phyloP scores from a whole-genome alignment of 1,140 invertebrate species.

The Fopius arisanus region DNA sequence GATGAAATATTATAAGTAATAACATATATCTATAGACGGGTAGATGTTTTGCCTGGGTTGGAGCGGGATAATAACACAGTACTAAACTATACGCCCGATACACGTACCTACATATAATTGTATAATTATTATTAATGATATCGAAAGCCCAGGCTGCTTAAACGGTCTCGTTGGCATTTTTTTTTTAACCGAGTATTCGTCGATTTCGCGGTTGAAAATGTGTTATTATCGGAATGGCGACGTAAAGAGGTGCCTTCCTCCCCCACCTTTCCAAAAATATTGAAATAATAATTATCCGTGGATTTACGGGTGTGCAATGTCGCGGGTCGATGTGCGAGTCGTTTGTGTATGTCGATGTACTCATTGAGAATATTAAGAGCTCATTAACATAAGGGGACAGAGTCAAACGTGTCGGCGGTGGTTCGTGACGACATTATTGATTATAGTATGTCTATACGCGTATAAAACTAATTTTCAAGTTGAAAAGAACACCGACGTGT shows the following conservation, averaged over 20 bases:
- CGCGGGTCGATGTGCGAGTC: slow-evolving; percentile 25
- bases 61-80: slow-evolving; percentile 64
- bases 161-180: background rate
- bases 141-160: slow-evolving; percentile 54
- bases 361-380: slow-evolving; percentile 56
- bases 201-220: slow-evolving; percentile 33
- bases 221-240: background rate
- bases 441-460: slow-evolving; percentile 41
- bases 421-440: slow-evolving; percentile 63
- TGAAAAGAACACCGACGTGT: slow-evolving; percentile 5
- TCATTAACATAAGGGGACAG: slow-evolving; percentile 58
- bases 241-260: too few species aligned
- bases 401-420: slow-evolving; percentile 51
- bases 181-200: slow-evolving; percentile 15
- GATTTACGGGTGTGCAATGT: slow-evolving; percentile 26
- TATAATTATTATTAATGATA: slow-evolving; percentile 69
- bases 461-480: slow-evolving; percentile 12
- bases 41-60: slow-evolving; percentile 33
- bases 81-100: slow-evolving; percentile 62
- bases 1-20: slow-evolving; percentile 69
- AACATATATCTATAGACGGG: slow-evolving; percentile 61
- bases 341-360: slow-evolving; percentile 28
- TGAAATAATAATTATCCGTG: background rate
- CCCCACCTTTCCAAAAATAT: background rate
- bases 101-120: slow-evolving; percentile 64